Evolutionary conservation across 2,113 vertebrate genomes (phyloP).

Genomic region (Cynoglossus semilaevis): DNA sequence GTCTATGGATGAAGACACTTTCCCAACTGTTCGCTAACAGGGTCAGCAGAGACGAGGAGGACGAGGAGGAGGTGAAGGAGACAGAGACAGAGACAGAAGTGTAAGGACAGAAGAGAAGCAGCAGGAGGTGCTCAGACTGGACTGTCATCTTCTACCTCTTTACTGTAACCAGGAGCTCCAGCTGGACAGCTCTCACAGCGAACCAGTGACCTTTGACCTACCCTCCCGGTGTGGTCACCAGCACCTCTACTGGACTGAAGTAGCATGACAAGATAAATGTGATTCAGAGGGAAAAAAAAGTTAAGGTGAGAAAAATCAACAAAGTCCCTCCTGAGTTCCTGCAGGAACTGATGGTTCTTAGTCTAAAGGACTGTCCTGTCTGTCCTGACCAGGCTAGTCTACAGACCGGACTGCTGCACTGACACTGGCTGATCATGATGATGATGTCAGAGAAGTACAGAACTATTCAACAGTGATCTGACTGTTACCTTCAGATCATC

Average conservation of each 20-base stretch:
- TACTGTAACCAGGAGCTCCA: conserved; percentile 57
- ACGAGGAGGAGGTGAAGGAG: conserved; percentile 3
- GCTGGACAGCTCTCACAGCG: conserved; percentile 61
- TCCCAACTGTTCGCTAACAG: conserved; percentile 90
- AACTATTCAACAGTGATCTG: no score
- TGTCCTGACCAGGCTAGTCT: no score
- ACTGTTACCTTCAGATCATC: conserved; percentile 36
- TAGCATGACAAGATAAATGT: conserved; percentile 40
- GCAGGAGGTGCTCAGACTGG: neutral
- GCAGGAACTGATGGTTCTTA: neutral
- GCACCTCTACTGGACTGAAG: conserved; percentile 53
- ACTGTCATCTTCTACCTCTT: conserved; percentile 65
- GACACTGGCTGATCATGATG: no score
- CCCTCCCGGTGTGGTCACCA: conserved; percentile 18
- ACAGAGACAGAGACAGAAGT: conserved; percentile 7
- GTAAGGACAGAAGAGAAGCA: neutral
- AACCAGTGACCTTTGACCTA: conserved; percentile 23
- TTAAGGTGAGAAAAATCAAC: no score
- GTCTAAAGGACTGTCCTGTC: neutral
- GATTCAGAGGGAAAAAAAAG: neutral
- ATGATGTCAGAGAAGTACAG: no score
- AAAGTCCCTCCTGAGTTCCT: neutral
- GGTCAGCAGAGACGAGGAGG: conserved; percentile 27
- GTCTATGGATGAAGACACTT: conserved; percentile 86
- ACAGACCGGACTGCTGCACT: no score